These are phyloP conservation scores for Lithophane semibrunnea DNA, from an alignment of 2,888 invertebrate species.

Conservation along the genomic window DNA sequence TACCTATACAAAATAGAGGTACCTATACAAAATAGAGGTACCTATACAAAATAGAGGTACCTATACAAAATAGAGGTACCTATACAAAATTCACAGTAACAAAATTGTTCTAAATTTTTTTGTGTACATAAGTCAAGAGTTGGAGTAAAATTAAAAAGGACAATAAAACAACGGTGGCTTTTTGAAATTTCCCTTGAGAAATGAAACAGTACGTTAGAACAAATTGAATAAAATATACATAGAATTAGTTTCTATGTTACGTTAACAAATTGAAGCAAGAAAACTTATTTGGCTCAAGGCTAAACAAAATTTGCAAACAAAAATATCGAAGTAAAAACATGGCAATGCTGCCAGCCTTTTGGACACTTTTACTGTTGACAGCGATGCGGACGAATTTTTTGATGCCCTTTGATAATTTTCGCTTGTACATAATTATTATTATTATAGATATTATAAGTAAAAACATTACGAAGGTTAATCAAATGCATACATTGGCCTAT, in stretches of 20 bases:
- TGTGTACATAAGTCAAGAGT: slow-evolving; percentile 42
- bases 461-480: not conserved
- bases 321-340: not conserved
- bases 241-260: slow-evolving; percentile 38
- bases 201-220: slow-evolving; percentile 39
- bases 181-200: slow-evolving; percentile 55
- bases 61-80: not conserved
- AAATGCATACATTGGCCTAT: not conserved
- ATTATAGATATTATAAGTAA: too few relatives aligned
- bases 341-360: too few relatives aligned
- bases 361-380: too few relatives aligned
- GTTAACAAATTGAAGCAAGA: slow-evolving; percentile 15
- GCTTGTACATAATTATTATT: too few relatives aligned
- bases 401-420: too few relatives aligned
- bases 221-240: slow-evolving; percentile 59
- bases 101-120: slow-evolving; percentile 24
- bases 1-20: not conserved
- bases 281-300: not conserved
- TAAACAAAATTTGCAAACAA: not conserved
- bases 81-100: slow-evolving; percentile 27
- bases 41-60: not conserved
- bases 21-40: not conserved
- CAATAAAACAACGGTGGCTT: slow-evolving; percentile 54
- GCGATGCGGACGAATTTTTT: too few relatives aligned
- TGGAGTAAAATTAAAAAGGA: slow-evolving; percentile 55